Percentiles rank a stretch among this genome's conserved stretches.
phyloP scores from a whole-genome alignment of 2,113 vertebrate species.

The Columba janthina region DNA sequence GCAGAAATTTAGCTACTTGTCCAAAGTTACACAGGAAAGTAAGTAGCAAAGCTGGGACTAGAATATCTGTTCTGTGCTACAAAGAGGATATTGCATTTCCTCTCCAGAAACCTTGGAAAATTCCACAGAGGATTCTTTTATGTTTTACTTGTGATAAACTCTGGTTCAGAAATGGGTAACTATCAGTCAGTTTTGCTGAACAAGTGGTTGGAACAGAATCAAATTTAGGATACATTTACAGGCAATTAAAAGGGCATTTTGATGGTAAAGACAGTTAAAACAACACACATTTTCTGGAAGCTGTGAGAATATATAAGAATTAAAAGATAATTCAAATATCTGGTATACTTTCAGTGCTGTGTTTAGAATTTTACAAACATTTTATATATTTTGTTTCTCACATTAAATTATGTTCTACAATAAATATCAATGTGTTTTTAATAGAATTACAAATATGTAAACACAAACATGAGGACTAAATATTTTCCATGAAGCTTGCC shows the following conservation, averaged over 20 bases:
- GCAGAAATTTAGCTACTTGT: not conserved
- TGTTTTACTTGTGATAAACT: constrained; percentile 7
- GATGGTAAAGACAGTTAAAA: not conserved
- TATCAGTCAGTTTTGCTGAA: constrained; percentile 4
- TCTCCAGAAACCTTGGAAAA: constrained; percentile 18
- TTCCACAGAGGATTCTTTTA: not conserved
- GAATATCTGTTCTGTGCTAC: not conserved
- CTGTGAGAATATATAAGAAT: not conserved
- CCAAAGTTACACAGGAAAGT: not conserved
- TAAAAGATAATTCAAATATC: not conserved
- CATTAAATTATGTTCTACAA: not conserved
- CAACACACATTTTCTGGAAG: not conserved
- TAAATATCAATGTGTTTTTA: not conserved
- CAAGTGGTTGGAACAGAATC: not conserved
- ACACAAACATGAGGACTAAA: not conserved
- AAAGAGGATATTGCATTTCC: constrained; percentile 15
- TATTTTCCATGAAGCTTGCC: not conserved
- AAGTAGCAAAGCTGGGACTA: not conserved
- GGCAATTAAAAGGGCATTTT: not conserved
- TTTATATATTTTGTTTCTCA: not conserved
- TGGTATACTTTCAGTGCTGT: not conserved
- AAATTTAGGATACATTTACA: not conserved
- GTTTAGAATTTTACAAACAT: not conserved
- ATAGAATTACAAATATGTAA: not conserved
- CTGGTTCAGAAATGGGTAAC: not conserved